Base-by-base conservation (phyloP, 2,888 invertebrate species). In the Dasysyrphus albostriatus region DNA sequence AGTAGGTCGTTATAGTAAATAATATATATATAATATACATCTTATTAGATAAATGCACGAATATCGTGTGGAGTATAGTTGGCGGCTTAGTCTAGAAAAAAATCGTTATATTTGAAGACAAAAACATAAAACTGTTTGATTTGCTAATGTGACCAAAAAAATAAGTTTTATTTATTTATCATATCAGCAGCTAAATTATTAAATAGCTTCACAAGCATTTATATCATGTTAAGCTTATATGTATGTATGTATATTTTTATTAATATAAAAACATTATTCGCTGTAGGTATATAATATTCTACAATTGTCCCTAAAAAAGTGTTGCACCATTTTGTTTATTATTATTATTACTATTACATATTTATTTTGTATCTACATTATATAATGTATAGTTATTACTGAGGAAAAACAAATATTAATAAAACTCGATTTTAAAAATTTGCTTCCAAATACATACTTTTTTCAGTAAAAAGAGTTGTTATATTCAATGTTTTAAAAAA, bases 311-410 rank as follows among this genome's bases (percentile, higher is more conserved):
- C 73, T 85, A 77, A 69, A 69, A 81, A 72, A 58, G 42, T 77
- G 59, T 74, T 85, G 85, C 82, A 78, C 63, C 69, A 73, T 47
- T 24, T 78, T 54, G 37, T 83, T 67, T 77, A 67, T 72, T n/a
- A 39, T 49, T 73, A 29, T 77, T 81, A 79, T 32, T 47, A n/a
- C n/a, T n/a, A 7, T 9, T 34, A 58, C 29, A 61, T 63, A 7
- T 54, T 42, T n/a, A 42, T 34, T n/a, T 32, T 54, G 12, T 39
- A 19, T 75, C 14, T 44, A 56, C 7, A 67, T 9, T 24, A 32
- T 9, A 47, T 37, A 12, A 34, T 58, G 34, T 56, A 34, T 54
- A 32, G 8, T 56, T 32, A 47, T 16, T 44, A 56, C 56, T 1
- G 76, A 77, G 72, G 44, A 72, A 47, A 32, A 59, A 54, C 70